These are phyloP conservation scores for Acyrthosiphon pisum DNA, from an alignment of 1,140 invertebrate genomes.

Conservation along the genomic window DNA sequence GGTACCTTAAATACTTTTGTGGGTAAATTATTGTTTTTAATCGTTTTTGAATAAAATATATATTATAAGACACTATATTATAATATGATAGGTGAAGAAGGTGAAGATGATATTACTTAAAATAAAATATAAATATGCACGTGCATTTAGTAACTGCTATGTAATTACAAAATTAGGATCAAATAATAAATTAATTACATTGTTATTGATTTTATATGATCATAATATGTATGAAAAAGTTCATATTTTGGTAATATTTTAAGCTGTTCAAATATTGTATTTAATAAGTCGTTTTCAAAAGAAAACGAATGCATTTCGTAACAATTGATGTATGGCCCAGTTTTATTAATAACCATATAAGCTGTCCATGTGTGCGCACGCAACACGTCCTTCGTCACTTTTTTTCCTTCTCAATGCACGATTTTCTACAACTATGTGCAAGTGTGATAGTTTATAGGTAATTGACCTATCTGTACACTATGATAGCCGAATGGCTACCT, in stretches of 20 bases:
- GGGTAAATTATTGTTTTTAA: neutral
- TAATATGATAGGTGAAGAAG: neutral
- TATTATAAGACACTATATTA: neutral
- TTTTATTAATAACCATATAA: constrained; percentile 57
- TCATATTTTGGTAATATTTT: neutral
- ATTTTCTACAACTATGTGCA: constrained; percentile 21
- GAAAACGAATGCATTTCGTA: constrained; percentile 40
- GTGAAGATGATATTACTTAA: neutral
- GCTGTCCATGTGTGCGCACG: constrained; percentile 29
- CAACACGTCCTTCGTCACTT: constrained; percentile 54
- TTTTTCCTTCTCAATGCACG: constrained; percentile 42
- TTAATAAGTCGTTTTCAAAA: neutral
- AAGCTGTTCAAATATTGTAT: neutral
- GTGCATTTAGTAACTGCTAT: neutral
- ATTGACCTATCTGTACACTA: constrained; percentile 46
- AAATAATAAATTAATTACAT: neutral
- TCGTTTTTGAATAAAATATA: neutral
- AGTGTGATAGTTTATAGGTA: constrained; percentile 50
- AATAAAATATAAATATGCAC: neutral
- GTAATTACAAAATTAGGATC: neutral
- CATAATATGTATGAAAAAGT: neutral
- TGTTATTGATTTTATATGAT: neutral
- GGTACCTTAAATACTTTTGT: neutral
- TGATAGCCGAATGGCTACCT: neutral
- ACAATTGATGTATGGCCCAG: constrained; percentile 52